A percentile compares a stretch with the other conserved stretches of the same genome.
Evolutionary conservation across 2,113 vertebrate species (phyloP).

Genomic region (Bettongia penicillata): DNA sequence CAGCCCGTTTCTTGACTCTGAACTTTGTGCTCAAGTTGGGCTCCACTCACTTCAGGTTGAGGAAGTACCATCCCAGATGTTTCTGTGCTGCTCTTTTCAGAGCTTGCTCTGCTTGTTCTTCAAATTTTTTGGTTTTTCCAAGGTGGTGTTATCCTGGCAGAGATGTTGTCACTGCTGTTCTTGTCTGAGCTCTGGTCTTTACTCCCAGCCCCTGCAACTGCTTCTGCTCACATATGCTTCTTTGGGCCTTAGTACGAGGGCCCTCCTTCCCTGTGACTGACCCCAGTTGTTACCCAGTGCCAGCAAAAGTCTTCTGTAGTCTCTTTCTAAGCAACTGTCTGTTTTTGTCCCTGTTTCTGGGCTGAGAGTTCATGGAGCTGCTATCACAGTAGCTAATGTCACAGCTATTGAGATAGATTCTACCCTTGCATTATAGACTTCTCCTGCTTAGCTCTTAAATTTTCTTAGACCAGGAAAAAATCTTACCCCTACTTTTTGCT

Average conservation of each 20-base stretch:
- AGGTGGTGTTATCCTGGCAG: not conserved
- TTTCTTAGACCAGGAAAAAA: not conserved
- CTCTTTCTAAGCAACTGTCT: not conserved
- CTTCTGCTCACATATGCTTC: not conserved
- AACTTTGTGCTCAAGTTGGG: not conserved
- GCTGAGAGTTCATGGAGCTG: not conserved
- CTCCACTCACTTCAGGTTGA: not conserved
- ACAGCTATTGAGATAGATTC: not conserved
- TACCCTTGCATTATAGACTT: not conserved
- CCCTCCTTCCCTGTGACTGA: not conserved
- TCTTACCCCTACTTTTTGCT: not conserved
- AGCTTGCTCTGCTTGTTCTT: not conserved
- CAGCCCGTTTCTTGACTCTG: not conserved
- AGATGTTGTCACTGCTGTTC: not conserved
- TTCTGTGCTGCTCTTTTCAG: not conserved
- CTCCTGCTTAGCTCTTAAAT: not conserved
- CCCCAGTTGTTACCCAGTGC: not conserved
- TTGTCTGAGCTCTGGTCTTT: not conserved
- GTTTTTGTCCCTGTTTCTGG: not conserved
- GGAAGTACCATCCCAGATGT: not conserved
- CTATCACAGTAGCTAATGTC: not conserved
- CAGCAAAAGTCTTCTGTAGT: not conserved
- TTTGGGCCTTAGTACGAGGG: not conserved
- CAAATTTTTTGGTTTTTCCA: not conserved
- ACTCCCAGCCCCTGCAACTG: not conserved